Conservation (phyloP, 2,797 vertebrate genomes). For the Microchirus variegatus region DNA sequence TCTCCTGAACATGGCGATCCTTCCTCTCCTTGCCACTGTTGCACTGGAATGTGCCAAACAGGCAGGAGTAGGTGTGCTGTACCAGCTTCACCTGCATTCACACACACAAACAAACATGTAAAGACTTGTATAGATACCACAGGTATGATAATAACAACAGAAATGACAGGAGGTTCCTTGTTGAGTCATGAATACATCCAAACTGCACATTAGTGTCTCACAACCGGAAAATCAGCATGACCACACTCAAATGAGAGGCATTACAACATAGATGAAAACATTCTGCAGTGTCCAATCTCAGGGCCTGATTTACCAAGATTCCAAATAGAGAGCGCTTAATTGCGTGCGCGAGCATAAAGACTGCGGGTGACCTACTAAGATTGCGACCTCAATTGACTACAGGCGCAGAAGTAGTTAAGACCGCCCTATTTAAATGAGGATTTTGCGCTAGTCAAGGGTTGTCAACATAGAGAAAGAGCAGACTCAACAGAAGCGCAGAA, state of each 20-base stretch:
- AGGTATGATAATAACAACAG: constrained; percentile 18
- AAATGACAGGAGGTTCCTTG: neutral
- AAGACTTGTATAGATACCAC: constrained; percentile 25
- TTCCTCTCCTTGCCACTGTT: constrained; percentile 97
- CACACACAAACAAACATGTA: constrained; percentile 26
- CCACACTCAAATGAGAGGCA: neutral
- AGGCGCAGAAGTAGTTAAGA: too few species aligned
- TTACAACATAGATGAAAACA: neutral
- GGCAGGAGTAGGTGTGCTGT: constrained; percentile 97
- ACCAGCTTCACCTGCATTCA: constrained; percentile 92
- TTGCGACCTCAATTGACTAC: too few species aligned
- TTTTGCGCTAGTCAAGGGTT: too few species aligned
- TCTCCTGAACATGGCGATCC: constrained; percentile 92
- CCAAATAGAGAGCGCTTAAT: too few species aligned
- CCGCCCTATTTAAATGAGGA: too few species aligned
- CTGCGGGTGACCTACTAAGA: too few species aligned
- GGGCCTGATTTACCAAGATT: too few species aligned
- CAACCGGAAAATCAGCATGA: constrained; percentile 4
- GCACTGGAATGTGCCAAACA: constrained; percentile 98
- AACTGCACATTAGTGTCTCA: constrained; percentile 5
- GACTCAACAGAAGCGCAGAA: too few species aligned
- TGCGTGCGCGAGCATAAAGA: too few species aligned
- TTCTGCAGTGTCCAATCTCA: constrained; percentile 1
- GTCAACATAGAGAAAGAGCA: too few species aligned
- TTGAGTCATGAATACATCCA: neutral